A percentile compares a stretch with the other conserved stretches of the same genome.
phyloP scores from a whole-genome alignment of 2,888 invertebrate genomes.

The Steinernema scapterisci region DNA sequence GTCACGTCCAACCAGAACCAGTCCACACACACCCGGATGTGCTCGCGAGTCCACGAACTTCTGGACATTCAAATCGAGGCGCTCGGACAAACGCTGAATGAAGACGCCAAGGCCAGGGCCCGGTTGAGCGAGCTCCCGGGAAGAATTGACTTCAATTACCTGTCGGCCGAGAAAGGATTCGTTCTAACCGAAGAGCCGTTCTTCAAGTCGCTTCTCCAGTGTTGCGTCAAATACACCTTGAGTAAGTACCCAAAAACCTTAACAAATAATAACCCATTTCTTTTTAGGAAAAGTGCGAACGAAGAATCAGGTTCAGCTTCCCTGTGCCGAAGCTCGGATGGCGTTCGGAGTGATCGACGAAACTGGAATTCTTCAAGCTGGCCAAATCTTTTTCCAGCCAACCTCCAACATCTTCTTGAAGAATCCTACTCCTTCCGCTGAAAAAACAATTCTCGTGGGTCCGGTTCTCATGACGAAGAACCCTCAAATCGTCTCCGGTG shows the following conservation, averaged over 20 bases:
- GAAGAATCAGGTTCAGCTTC: slow-evolving; percentile 51
- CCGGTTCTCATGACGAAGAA: slow-evolving; percentile 69
- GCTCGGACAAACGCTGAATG: neutral
- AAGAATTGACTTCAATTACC: slow-evolving; percentile 47
- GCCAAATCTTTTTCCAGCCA: slow-evolving; percentile 63
- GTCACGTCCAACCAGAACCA: slow-evolving; percentile 40
- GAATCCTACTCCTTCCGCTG: neutral
- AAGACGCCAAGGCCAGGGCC: neutral
- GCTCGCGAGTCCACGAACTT: slow-evolving; percentile 40
- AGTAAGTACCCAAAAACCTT: neutral
- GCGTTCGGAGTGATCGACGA: slow-evolving; percentile 66
- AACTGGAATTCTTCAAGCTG: slow-evolving; percentile 57
- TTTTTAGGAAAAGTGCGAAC: slow-evolving; percentile 33
- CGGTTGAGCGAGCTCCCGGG: neutral
- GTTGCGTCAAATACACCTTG: slow-evolving; percentile 14
- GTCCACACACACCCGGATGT: neutral
- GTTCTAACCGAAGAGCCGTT: slow-evolving; percentile 58
- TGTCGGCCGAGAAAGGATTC: slow-evolving; percentile 35
- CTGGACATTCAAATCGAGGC: slow-evolving; percentile 56
- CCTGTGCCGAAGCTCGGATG: slow-evolving; percentile 48
- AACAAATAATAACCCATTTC: neutral
- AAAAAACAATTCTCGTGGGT: slow-evolving; percentile 41
- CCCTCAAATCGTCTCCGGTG: slow-evolving; percentile 69
- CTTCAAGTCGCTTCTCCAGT: slow-evolving; percentile 57
- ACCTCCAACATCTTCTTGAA: slow-evolving; percentile 41